Conservation (phyloP, 23 tunicate species). For the Trididemnum clinides region DNA sequence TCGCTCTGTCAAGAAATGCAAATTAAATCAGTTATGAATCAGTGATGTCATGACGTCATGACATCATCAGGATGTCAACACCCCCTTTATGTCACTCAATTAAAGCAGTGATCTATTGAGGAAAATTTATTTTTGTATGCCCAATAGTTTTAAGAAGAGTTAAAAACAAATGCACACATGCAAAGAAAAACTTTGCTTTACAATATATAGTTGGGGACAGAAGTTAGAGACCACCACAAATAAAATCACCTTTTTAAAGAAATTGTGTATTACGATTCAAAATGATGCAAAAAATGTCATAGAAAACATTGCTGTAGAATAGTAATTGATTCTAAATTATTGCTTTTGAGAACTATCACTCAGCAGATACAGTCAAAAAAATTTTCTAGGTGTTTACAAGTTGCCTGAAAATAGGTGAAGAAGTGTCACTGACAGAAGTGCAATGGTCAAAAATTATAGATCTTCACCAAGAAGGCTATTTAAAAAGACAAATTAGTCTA, state of each 20-base stretch:
- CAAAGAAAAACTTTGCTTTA: too few species aligned
- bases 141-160: too few species aligned
- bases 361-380: not conserved
- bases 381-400: not conserved
- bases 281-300: not conserved
- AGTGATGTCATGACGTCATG: too few species aligned
- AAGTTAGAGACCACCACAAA: too few species aligned
- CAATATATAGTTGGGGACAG: too few species aligned
- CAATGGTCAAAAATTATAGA: not conserved
- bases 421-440: constrained; percentile 6
- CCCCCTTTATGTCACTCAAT: too few species aligned
- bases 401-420: not conserved
- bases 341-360: not conserved
- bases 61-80: too few species aligned
- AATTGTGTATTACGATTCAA: not conserved
- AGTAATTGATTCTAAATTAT: not conserved
- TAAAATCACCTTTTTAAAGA: not conserved
- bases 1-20: too few species aligned
- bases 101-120: too few species aligned
- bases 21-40: too few species aligned
- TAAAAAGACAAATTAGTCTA: not conserved
- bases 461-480: constrained; percentile 17
- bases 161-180: too few species aligned
- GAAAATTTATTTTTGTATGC: too few species aligned
- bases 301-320: not conserved